phyloP scores from a whole-genome alignment of 2,113 vertebrate genomes.

The Crotalus tigris region DNA sequence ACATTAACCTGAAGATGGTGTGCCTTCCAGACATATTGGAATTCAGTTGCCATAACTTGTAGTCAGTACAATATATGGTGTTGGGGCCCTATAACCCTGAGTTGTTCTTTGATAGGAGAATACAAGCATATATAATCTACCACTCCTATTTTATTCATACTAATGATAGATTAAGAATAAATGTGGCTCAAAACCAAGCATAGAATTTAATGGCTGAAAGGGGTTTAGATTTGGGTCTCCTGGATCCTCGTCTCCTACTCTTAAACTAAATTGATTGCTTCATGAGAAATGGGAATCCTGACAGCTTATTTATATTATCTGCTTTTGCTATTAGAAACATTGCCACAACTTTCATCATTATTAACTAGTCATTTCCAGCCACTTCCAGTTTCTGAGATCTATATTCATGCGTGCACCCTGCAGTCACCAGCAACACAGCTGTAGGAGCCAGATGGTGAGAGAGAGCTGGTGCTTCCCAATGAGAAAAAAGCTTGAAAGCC shows the following conservation, averaged over 20 bases:
- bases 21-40: no score
- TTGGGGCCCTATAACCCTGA: no score
- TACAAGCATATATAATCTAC: no score
- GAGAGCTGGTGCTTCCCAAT: background rate
- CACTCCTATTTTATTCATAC: no score
- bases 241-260: background rate
- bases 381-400: background rate
- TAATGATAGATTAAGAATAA: background rate
- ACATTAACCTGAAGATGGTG: background rate
- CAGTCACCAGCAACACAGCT: background rate
- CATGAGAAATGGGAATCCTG: background rate
- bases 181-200: background rate
- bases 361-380: background rate
- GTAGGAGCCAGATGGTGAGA: conserved; percentile 50
- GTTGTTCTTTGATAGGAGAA: no score
- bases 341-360: background rate
- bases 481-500: background rate
- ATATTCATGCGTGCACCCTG: background rate
- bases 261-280: background rate
- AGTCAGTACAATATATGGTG: no score
- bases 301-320: background rate
- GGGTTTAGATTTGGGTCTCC: background rate
- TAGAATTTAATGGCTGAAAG: background rate
- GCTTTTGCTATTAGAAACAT: background rate
- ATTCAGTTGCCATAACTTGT: no score